These are phyloP conservation scores for Myxocyprinus asiaticus DNA, from an alignment of 2,113 vertebrate genomes.

Conservation along the genomic window DNA sequence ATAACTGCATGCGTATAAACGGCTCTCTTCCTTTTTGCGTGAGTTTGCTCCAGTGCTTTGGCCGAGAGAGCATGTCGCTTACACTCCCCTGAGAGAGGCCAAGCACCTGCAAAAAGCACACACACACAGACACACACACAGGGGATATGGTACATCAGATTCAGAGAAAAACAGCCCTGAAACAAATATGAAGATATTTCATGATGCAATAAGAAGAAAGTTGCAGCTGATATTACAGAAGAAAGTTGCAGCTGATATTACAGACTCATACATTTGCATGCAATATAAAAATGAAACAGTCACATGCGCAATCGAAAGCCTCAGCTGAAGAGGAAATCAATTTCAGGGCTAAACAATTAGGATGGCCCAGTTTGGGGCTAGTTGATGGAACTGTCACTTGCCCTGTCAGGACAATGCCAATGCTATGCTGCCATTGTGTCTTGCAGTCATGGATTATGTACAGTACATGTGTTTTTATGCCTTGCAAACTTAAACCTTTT, in stretches of 20 bases:
- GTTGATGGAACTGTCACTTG: no score
- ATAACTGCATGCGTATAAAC: constrained; percentile 94
- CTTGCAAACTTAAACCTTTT: no score
- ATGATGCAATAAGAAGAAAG: constrained; percentile 42
- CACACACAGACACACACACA: constrained; percentile 39
- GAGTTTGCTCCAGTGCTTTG: constrained; percentile 93
- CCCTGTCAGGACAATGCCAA: no score
- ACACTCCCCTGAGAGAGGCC: constrained; percentile 92
- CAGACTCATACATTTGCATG: constrained; percentile 38
- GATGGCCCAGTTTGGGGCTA: no score
- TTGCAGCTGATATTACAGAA: constrained; percentile 22
- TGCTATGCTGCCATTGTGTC: no score
- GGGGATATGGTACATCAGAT: constrained; percentile 25
- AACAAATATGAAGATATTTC: constrained; percentile 35
- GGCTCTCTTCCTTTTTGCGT: constrained; percentile 93
- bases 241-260: constrained; percentile 34
- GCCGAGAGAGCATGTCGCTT: constrained; percentile 91
- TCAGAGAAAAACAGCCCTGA: constrained; percentile 29
- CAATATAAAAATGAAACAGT: constrained; percentile 22
- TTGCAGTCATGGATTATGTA: no score
- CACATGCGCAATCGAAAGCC: background rate
- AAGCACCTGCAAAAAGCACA: constrained; percentile 76
- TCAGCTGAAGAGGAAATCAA: background rate
- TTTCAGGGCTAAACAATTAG: no score
- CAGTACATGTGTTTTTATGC: no score